Evolutionary conservation across 2,113 vertebrate species (phyloP).

Genomic region (Zingel zingel): DNA sequence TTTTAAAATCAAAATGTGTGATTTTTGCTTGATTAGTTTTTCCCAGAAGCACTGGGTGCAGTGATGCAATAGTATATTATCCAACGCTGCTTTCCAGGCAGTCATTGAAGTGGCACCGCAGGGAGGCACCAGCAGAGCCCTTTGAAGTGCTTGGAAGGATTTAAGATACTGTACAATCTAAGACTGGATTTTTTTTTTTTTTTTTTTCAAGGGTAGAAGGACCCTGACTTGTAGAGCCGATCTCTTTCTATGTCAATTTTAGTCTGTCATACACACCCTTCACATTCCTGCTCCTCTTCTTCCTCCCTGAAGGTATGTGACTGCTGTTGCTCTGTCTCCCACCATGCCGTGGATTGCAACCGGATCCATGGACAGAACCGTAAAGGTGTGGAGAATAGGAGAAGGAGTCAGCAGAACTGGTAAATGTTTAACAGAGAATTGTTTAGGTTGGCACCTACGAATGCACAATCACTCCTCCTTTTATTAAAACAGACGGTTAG

Average conservation of each 20-base stretch:
- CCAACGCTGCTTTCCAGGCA: constrained; percentile 41
- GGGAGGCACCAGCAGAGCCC: constrained; percentile 62
- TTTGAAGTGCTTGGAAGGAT: constrained; percentile 73
- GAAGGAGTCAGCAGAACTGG: constrained; percentile 76
- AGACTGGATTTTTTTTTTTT: constrained; percentile 34
- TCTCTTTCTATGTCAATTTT: constrained; percentile 46
- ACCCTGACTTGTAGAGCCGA: constrained; percentile 43
- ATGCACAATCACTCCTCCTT: constrained; percentile 35
- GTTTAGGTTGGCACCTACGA: constrained; percentile 37
- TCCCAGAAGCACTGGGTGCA: constrained; percentile 52
- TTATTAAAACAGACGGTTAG: constrained; percentile 26
- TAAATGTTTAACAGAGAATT: constrained; percentile 55
- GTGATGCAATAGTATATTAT: constrained; percentile 59
- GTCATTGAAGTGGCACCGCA: constrained; percentile 68
- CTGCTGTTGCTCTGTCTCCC: constrained; percentile 89
- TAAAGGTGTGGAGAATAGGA: constrained; percentile 89
- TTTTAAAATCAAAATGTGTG: constrained; percentile 64
- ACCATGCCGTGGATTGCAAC: constrained; percentile 86
- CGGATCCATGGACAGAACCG: constrained; percentile 93
- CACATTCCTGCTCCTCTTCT: constrained; percentile 16
- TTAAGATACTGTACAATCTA: constrained; percentile 57
- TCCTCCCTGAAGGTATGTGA: constrained; percentile 87
- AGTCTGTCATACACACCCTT: constrained; percentile 17
- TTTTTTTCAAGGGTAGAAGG: neutral
- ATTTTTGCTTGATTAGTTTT: constrained; percentile 69